Percentiles rank a stretch among this genome's conserved stretches.
phyloP scores from a whole-genome alignment of 2,888 invertebrate species.

The Aspidapion aeneum region DNA sequence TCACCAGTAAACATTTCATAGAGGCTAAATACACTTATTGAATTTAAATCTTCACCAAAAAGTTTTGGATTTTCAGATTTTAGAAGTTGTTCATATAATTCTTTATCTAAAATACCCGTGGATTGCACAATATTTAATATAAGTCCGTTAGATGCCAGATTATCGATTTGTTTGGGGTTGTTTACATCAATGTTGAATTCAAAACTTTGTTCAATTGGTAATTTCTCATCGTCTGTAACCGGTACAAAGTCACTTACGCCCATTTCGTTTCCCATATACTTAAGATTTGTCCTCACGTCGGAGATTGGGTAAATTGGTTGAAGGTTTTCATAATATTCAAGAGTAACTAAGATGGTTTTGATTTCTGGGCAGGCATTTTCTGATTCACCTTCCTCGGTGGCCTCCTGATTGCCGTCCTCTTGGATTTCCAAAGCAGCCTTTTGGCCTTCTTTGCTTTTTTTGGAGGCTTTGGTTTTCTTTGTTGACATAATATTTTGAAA shows the following conservation, averaged over 20 bases:
- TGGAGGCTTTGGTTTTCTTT: slow-evolving; percentile 6
- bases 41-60: neutral
- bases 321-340: slow-evolving; percentile 20
- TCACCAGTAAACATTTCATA: slow-evolving; percentile 36
- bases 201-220: slow-evolving; percentile 26
- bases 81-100: slow-evolving; percentile 29
- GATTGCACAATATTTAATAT: slow-evolving; percentile 34
- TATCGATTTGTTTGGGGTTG: slow-evolving; percentile 26
- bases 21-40: slow-evolving; percentile 36
- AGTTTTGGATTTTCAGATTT: slow-evolving; percentile 19
- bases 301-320: slow-evolving; percentile 30
- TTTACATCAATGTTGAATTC: slow-evolving; percentile 25
- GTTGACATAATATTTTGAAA: slow-evolving; percentile 8
- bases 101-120: slow-evolving; percentile 29
- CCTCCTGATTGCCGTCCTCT: neutral
- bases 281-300: slow-evolving; percentile 32
- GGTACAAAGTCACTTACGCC: slow-evolving; percentile 30
- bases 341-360: slow-evolving; percentile 20
- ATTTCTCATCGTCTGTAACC: slow-evolving; percentile 27
- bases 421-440: neutral
- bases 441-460: neutral
- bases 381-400: neutral
- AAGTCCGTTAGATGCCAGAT: slow-evolving; percentile 29
- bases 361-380: slow-evolving; percentile 11
- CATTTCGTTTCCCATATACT: slow-evolving; percentile 28